Evolutionary conservation across 2,113 vertebrate genomes (phyloP), one percentile per base, ranked within the genome.

Genomic region (Poicephalus meyeri): DNA sequence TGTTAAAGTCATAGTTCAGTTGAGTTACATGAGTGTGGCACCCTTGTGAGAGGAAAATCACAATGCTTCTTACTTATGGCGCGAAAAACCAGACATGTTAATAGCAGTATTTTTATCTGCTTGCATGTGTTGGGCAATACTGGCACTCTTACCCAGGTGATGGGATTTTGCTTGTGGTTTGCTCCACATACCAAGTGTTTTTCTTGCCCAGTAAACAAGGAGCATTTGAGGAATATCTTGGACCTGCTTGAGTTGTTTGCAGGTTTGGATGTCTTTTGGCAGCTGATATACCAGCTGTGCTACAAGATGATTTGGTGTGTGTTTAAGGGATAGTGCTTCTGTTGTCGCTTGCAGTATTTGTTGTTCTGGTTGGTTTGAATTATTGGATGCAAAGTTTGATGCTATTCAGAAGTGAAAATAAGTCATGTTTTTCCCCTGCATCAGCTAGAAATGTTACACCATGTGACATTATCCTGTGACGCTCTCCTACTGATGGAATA

Each of bases 381-480:
- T 74, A 16, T 31, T 63, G 25, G 11, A 81, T 88, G 37, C 37
- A 69, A 53, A 42, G 47, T 56, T 35, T 53, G 12, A 14, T 35
- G 64, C 84, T 84, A 53, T 35, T 65, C 13, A 66, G 25, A 42
- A 77, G 56, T 58, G 23, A 71, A 89, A 77, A 23, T 28, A 70
- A 58, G 20, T 64, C 2, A 24, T 24, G 16, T 14, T 86, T 82
- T 91, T 65, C 9, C 66, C 42, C 50, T 70, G 66, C n/a, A 11
- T 26, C 6, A 91, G 2, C 23, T 39, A 65, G 28, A 41, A 65
- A 74, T 23, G 46, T 56, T 42, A 3, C 35, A 8, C 42, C 19
- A 4, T 2, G 3, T 29, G 23, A 2, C 29, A 17, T 73, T 63
- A 11, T 18, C 0, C 0, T 16, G 50, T 47, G 5, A 7, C 3